Percentiles rank a stretch among this genome's conserved stretches.
Evolutionary conservation across 2,888 invertebrate species (phyloP).

Genomic region (Drosophila tanythrix): DNA sequence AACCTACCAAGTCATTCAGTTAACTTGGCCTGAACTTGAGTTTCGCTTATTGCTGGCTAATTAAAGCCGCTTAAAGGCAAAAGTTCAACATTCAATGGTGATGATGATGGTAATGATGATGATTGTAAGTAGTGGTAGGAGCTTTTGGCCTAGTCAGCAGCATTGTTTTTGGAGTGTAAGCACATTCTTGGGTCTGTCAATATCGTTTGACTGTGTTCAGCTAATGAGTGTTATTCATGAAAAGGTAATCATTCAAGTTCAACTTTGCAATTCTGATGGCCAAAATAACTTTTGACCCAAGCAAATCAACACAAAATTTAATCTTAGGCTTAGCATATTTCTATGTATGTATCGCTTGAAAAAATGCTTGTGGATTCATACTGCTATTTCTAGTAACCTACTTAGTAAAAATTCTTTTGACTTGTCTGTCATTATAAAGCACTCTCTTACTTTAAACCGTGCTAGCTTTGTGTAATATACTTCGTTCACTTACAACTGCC

Average conservation of each 20-base stretch:
- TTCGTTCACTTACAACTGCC: not conserved
- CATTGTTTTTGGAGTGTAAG: constrained; percentile 25
- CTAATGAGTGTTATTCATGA: constrained; percentile 68
- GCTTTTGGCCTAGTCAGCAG: constrained; percentile 49
- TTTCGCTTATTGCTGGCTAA: constrained; percentile 52
- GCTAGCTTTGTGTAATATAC: not conserved
- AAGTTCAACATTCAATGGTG: constrained; percentile 41
- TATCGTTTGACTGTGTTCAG: constrained; percentile 7
- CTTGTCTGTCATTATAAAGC: not conserved
- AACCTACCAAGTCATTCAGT: not conserved
- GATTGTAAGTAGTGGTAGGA: constrained; percentile 27
- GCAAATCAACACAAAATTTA: not conserved
- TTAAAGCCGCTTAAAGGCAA: constrained; percentile 67
- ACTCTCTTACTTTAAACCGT: not conserved
- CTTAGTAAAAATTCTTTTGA: not conserved
- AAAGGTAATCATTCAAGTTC: constrained; percentile 52
- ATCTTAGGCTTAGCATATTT: not conserved
- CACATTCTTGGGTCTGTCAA: constrained; percentile 16
- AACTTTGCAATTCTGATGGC: constrained; percentile 11
- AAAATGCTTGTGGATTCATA: not conserved
- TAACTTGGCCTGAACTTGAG: constrained; percentile 50
- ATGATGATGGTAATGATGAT: constrained; percentile 33
- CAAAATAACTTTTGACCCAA: constrained; percentile 1
- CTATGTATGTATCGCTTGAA: not conserved
- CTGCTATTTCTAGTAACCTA: not conserved